phyloP scores from a whole-genome alignment of 1,140 invertebrate species.

The Muscidifurax raptorellus region DNA sequence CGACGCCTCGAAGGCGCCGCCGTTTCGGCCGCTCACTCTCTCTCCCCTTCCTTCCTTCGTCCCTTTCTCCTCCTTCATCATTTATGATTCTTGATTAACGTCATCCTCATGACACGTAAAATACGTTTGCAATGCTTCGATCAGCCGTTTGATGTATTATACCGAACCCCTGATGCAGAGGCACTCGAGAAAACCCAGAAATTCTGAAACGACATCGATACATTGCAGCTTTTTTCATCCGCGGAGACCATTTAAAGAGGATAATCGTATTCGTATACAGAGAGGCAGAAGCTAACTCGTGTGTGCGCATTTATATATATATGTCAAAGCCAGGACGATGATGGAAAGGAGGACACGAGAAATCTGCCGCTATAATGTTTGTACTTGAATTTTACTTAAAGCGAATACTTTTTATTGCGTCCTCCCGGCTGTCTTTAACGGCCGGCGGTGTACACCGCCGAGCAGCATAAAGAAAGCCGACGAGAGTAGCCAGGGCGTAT shows the following conservation, averaged over 20 bases:
- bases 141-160: constrained; percentile 19
- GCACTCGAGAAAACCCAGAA: background rate
- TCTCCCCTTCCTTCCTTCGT: constrained; percentile 17
- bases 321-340: too few species aligned
- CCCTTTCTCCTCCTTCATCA: constrained; percentile 40
- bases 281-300: too few species aligned
- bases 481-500: background rate
- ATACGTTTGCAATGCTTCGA: constrained; percentile 35
- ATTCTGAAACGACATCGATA: background rate
- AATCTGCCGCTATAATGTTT: constrained; percentile 32
- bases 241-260: background rate
- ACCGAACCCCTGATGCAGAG: background rate
- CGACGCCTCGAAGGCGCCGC: constrained; percentile 65
- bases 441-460: background rate
- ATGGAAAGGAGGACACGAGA: constrained; percentile 2
- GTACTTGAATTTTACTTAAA: constrained; percentile 46
- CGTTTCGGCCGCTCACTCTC: constrained; percentile 49
- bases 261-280: background rate
- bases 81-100: constrained; percentile 53
- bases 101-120: constrained; percentile 40
- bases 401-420: constrained; percentile 24
- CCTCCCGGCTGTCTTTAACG: background rate
- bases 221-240: background rate
- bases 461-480: background rate
- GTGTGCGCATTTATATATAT: too few species aligned